phyloP scores from a whole-genome alignment of 2,113 vertebrate genomes.

The Pheucticus melanocephalus region DNA sequence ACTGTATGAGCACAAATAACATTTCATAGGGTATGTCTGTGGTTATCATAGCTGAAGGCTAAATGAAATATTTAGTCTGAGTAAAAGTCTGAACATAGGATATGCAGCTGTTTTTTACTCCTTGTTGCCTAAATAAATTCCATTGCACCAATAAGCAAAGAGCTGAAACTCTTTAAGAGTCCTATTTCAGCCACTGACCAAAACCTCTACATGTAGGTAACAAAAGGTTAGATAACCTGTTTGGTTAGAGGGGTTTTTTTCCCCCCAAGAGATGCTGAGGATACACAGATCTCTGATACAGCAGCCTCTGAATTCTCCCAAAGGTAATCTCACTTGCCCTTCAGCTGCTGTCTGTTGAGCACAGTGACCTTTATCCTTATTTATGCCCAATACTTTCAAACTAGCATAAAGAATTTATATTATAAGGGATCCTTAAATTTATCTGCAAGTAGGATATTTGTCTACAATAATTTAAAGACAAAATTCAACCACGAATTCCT shows the following conservation, averaged over 20 bases:
- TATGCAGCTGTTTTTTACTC: neutral
- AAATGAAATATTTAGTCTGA: constrained; percentile 46
- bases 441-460: neutral
- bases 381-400: neutral
- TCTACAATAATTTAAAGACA: neutral
- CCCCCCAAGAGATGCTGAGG: neutral
- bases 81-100: neutral
- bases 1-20: constrained; percentile 30
- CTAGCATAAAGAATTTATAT: neutral
- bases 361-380: neutral
- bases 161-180: neutral
- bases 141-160: neutral
- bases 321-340: neutral
- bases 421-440: neutral
- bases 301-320: neutral
- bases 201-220: neutral
- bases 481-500: neutral
- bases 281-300: neutral
- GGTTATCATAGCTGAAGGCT: constrained; percentile 39
- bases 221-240: neutral
- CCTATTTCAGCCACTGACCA: neutral
- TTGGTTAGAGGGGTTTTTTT: neutral
- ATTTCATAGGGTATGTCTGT: constrained; percentile 36
- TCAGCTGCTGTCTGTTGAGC: neutral
- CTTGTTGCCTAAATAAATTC: neutral